These are phyloP conservation scores for Magallana nippona DNA, from an alignment of 2,888 invertebrate species.

Conservation along the genomic window DNA sequence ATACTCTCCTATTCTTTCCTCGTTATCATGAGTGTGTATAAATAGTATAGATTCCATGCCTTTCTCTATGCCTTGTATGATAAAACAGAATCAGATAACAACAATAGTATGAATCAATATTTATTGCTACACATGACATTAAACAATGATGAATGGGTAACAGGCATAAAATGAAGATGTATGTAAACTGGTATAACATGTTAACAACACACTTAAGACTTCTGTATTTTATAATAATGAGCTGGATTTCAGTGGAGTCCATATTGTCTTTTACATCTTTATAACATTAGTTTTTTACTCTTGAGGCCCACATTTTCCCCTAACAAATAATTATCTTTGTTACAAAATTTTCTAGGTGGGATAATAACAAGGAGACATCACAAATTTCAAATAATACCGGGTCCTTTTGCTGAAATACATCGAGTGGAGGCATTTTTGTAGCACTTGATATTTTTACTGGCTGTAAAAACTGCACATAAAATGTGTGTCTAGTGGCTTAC, in stretches of 20 bases:
- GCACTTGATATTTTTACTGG: not conserved
- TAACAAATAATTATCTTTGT: not conserved
- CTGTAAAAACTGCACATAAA: not conserved
- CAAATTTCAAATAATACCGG: no score
- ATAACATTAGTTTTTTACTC: not conserved
- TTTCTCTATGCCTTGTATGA: not conserved
- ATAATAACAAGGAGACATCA: not conserved
- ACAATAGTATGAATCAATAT: not conserved
- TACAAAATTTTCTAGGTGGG: not conserved
- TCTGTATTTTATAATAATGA: not conserved
- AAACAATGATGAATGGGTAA: slow-evolving; percentile 9
- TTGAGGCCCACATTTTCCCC: not conserved
- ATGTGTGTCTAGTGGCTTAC: not conserved
- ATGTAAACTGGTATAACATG: slow-evolving; percentile 28
- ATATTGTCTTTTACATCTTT: not conserved
- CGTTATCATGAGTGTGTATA: no score
- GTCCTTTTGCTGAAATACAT: not conserved
- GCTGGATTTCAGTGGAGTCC: slow-evolving; percentile 15
- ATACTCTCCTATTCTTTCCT: no score
- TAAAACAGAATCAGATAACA: not conserved
- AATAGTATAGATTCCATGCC: no score
- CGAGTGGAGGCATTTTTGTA: not conserved
- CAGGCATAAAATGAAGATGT: slow-evolving; percentile 16
- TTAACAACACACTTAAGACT: not conserved
- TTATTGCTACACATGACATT: slow-evolving; percentile 32